These are phyloP conservation scores for Ceratotherium simum DNA, from an alignment of 2,113 vertebrate species.

Conservation along the genomic window DNA sequence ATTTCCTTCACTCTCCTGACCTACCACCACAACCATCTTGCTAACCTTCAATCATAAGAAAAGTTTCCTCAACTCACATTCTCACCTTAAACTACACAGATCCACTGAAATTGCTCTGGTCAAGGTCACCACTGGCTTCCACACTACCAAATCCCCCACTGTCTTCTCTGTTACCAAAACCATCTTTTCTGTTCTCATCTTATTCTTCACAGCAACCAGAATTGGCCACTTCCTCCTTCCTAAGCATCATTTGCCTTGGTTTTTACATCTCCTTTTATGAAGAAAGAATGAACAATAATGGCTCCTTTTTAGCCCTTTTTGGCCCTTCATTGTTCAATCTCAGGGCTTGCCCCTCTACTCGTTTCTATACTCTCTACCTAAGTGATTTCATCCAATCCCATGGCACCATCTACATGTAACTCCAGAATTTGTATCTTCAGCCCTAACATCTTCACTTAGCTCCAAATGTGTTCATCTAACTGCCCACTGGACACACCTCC, in stretches of 20 bases:
- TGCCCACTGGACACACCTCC: neutral
- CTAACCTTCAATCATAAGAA: neutral
- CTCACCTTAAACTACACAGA: neutral
- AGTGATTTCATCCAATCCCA: neutral
- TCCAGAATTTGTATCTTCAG: neutral
- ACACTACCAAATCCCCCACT: neutral
- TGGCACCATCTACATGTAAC: neutral
- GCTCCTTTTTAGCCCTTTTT: neutral
- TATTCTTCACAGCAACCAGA: neutral
- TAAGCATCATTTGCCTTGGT: neutral
- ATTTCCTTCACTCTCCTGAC: neutral
- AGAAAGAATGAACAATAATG: rapidly evolving
- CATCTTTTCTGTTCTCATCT: neutral
- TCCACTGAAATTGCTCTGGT: neutral
- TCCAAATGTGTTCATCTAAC: neutral
- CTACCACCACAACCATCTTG: neutral
- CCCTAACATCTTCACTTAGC: neutral
- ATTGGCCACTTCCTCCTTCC: neutral
- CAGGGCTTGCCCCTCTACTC: neutral
- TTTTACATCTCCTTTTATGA: neutral
- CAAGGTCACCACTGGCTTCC: neutral
- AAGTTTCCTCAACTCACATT: too few relatives aligned
- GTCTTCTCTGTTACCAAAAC: neutral
- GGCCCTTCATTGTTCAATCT: neutral
- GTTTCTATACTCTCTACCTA: too few relatives aligned